Conservation (phyloP, 2,797 vertebrate species). For the Xiphophorus birchmanni region DNA sequence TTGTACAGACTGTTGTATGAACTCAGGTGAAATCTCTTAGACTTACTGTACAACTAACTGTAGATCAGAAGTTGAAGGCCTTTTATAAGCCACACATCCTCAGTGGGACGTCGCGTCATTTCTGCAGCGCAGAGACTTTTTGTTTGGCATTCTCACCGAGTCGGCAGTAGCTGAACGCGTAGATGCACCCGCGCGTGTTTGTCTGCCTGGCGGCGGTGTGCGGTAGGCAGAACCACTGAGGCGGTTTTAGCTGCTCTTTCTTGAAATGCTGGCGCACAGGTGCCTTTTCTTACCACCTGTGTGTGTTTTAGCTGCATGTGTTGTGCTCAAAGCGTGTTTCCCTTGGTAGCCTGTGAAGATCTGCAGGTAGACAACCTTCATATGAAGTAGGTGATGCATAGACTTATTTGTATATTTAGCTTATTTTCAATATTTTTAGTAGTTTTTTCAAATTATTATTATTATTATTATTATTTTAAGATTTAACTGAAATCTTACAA, state of each 20-base stretch:
- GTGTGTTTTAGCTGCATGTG: constrained; percentile 26
- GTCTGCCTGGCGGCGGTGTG: constrained; percentile 12
- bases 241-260: constrained; percentile 36
- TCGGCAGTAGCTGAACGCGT: not conserved
- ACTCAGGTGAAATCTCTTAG: constrained; percentile 72
- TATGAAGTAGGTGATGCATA: constrained; percentile 2
- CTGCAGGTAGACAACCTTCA: constrained; percentile 9
- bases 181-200: not conserved
- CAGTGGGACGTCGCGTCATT: constrained; percentile 11
- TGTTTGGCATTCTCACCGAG: not conserved
- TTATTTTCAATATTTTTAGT: constrained; percentile 26
- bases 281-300: constrained; percentile 8
- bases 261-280: constrained; percentile 31
- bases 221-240: constrained; percentile 9
- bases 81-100: constrained; percentile 34
- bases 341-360: constrained; percentile 9
- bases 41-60: constrained; percentile 56
- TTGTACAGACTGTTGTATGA: constrained; percentile 69
- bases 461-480: not conserved
- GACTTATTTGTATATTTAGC: not conserved
- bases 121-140: not conserved
- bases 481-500: constrained; percentile 33
- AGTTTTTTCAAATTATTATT: not conserved
- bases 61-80: constrained; percentile 51
- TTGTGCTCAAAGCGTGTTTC: constrained; percentile 17